These are phyloP conservation scores for Myiozetetes cayanensis DNA, from an alignment of 2,113 vertebrate genomes.

Conservation along the genomic window DNA sequence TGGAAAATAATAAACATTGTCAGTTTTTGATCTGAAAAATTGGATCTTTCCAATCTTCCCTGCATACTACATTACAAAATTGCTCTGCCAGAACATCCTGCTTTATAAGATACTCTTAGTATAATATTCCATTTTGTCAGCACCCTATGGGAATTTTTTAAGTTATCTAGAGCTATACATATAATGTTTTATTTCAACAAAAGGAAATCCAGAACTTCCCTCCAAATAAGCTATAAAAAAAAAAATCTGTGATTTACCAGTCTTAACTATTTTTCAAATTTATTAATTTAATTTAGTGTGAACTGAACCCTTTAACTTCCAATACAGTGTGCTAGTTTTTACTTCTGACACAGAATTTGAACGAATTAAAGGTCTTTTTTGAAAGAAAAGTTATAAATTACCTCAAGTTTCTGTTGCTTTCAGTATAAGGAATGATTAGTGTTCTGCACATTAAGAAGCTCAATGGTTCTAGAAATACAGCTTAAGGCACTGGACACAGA, in stretches of 20 bases:
- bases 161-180: background rate
- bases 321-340: background rate
- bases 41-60: background rate
- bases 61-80: conserved; percentile 3
- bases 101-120: background rate
- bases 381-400: background rate
- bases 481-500: background rate
- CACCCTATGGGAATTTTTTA: background rate
- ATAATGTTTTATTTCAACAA: background rate
- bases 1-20: conserved; percentile 63
- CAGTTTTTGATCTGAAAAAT: conserved; percentile 34
- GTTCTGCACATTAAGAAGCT: background rate
- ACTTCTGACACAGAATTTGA: background rate
- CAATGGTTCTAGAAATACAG: background rate
- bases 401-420: background rate
- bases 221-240: background rate
- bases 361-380: background rate
- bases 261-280: background rate
- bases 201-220: background rate
- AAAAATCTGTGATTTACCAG: background rate
- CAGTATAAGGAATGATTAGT: background rate
- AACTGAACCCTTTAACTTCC: background rate
- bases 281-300: background rate
- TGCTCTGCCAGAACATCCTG: background rate
- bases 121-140: background rate